Evolutionary conservation across 2,797 vertebrate genomes (phyloP).

Genomic region (Enteromius radiatus): DNA sequence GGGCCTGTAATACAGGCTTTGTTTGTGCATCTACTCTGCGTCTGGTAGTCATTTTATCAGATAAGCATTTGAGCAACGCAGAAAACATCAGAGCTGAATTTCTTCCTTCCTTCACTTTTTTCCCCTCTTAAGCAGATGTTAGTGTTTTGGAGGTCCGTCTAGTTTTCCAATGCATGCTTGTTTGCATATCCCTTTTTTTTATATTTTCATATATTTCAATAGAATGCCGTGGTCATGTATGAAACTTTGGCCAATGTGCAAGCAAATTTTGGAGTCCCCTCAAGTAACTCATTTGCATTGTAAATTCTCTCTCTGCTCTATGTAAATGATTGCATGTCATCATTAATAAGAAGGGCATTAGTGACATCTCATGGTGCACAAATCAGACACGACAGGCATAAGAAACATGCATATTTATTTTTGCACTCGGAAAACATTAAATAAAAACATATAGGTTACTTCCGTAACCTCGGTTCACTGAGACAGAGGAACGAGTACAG

Average conservation of each 20-base stretch:
- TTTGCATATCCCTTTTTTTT: constrained; percentile 28
- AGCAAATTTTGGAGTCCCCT: neutral
- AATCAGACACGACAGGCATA: constrained; percentile 61
- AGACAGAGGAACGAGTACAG: too few relatives aligned
- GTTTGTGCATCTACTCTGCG: constrained; percentile 65
- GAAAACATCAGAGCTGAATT: constrained; percentile 55
- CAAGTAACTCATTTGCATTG: constrained; percentile 48
- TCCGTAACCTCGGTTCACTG: too few relatives aligned
- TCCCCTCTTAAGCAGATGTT: constrained; percentile 47
- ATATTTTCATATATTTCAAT: constrained; percentile 8
- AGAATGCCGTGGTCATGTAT: neutral
- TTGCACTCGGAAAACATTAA: constrained; percentile 83
- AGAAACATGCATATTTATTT: constrained; percentile 88
- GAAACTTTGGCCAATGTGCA: neutral
- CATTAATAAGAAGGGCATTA: constrained; percentile 28
- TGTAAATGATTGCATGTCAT: constrained; percentile 16
- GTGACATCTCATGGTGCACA: constrained; percentile 36
- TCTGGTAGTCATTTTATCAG: constrained; percentile 76
- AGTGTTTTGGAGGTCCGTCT: constrained; percentile 23
- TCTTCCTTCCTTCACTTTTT: constrained; percentile 50
- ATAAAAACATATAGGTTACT: constrained; percentile 67
- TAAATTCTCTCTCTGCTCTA: constrained; percentile 33
- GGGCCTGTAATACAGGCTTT: constrained; percentile 57
- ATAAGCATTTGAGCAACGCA: constrained; percentile 65
- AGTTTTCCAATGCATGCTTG: constrained; percentile 14